Percentiles rank a stretch among this genome's conserved stretches.
These are phyloP conservation scores for Gobiocypris rarus DNA, from an alignment of 2,113 vertebrate genomes.

Conservation along the genomic window DNA sequence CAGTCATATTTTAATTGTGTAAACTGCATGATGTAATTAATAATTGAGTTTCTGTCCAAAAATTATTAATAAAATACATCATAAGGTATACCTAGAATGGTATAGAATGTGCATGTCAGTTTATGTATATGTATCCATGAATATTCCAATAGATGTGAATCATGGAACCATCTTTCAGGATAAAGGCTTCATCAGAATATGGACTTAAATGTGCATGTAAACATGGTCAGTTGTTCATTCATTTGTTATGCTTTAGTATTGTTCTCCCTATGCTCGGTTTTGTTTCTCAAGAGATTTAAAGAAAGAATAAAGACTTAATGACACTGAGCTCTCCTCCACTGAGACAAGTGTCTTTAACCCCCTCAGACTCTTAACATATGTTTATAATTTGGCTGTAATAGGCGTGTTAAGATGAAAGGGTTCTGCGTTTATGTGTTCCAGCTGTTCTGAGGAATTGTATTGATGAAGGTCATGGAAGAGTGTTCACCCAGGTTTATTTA, in stretches of 20 bases:
- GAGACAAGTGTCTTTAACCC: constrained; percentile 34
- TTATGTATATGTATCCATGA: neutral
- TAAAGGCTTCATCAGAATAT: neutral
- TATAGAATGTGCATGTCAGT: too few relatives aligned
- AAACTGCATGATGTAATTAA: neutral
- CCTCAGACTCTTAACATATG: constrained; percentile 46
- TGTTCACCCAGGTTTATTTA: neutral
- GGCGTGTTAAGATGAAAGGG: constrained; percentile 34
- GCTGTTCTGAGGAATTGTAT: constrained; percentile 43
- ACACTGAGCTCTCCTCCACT: constrained; percentile 49
- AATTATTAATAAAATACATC: neutral
- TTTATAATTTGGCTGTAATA: constrained; percentile 53
- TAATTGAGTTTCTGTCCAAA: neutral
- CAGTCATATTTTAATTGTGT: neutral
- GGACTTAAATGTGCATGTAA: constrained; percentile 23
- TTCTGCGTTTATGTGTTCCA: constrained; percentile 26
- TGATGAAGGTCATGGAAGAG: constrained; percentile 45
- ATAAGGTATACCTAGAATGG: too few relatives aligned
- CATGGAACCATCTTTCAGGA: neutral
- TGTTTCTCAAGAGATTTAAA: constrained; percentile 45
- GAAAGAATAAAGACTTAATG: constrained; percentile 57
- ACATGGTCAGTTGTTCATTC: constrained; percentile 26
- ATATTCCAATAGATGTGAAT: neutral
- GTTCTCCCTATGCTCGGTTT: constrained; percentile 15
- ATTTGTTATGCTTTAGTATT: constrained; percentile 45